Base-by-base conservation (phyloP, 2,113 vertebrate species). In the Thomomys bottae region DNA sequence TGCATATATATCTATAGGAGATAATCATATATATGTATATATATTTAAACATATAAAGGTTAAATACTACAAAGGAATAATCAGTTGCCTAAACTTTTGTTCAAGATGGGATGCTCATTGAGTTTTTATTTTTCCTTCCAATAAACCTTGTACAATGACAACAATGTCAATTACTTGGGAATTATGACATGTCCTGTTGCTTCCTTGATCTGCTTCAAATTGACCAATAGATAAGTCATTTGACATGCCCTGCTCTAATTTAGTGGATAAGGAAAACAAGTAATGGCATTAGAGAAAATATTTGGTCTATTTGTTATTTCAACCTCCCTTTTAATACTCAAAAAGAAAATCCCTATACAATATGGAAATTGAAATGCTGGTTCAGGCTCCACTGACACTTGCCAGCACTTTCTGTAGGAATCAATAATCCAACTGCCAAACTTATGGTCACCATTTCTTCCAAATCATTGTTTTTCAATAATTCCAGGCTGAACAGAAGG, bases 221-320 rank as follows among this genome's bases (percentile, higher is more conserved):
- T 75, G 68, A 91, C 68, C 18, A 75, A 66, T 70, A 59, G 79
- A 88, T 54, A 36, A 23, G 26, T 49, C 45, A 15, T 21, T 75
- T 75, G 59, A 45, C 76, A 93, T 87, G 49, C 64, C 73, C 71
- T 84, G 49, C 64, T 81, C 71, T 84, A 67, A 84, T 63, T 49
- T 18, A 84, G 36, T 78, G 11, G 54, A 78, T 63, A 66, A 84
- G 66, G 87, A 84, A 92, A 82, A 17, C 38, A 94, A 86, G 66
- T 82, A 93, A 96, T 77, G 36, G 57, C 88, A 88, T 93, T 54
- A 93, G 90, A 90, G 66, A 78, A 94, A 95, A 70, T 63, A 73
- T 67, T 90, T 63, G 70, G 45, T 8, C 63, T 90, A 80, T 91
- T 77, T 94, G 57, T 90, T 84, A 89, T 84, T 91, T 88, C 38